Evolutionary conservation across 64 coral and sea anemone genomes (phyloP).

Genomic region (Porites lutea): DNA sequence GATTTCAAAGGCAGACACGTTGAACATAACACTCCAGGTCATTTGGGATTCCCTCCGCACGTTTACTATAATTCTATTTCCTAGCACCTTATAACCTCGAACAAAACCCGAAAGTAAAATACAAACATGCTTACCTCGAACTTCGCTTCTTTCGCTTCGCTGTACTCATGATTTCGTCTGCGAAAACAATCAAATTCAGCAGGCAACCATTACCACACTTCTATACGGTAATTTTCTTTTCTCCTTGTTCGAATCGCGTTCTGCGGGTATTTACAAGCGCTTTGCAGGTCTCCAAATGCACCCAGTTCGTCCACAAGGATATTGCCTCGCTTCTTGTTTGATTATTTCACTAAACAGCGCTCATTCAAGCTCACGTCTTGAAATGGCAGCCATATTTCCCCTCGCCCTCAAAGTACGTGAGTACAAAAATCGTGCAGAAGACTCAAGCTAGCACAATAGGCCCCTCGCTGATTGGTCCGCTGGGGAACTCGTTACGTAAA

Average conservation of each 20-base stretch:
- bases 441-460: conserved; percentile 14
- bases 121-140: conserved; percentile 51
- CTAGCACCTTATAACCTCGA: background rate
- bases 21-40: conserved; percentile 32
- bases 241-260: background rate
- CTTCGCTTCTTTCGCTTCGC: conserved; percentile 72
- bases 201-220: conserved; percentile 25
- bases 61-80: conserved; percentile 10
- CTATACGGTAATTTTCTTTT: background rate
- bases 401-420: conserved; percentile 5
- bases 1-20: conserved; percentile 5
- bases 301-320: background rate
- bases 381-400: conserved; percentile 19
- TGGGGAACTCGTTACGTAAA: background rate
- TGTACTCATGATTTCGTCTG: conserved; percentile 62
- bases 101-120: background rate
- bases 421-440: conserved; percentile 37
- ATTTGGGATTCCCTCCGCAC: conserved; percentile 35
- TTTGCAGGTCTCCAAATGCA: background rate
- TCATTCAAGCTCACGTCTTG: background rate
- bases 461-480: conserved; percentile 30
- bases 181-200: conserved; percentile 35
- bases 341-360: conserved; percentile 11
- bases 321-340: background rate
- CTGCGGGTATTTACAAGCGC: background rate